Percentiles rank a stretch among this genome's conserved stretches.
Conservation (phyloP, 2,888 invertebrate genomes). For the Cerastoderma edule region DNA sequence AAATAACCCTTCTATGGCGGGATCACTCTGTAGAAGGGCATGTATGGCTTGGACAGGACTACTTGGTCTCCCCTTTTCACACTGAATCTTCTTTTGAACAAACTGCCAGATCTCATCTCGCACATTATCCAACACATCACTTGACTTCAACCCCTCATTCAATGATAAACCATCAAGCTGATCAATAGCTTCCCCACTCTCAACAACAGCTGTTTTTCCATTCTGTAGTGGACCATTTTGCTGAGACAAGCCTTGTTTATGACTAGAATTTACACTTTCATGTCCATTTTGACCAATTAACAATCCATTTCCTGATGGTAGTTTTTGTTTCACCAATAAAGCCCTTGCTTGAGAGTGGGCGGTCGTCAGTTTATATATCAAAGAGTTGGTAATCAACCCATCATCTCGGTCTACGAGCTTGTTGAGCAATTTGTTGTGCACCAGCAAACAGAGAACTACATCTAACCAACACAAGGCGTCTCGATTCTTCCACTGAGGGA, state of each 20-base stretch:
- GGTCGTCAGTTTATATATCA: constrained; percentile 68
- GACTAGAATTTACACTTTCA: not conserved
- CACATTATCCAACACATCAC: constrained; percentile 55
- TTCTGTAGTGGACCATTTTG: not conserved
- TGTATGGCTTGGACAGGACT: constrained; percentile 81
- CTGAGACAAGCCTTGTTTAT: not conserved
- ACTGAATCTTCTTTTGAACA: constrained; percentile 76
- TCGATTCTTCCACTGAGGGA: constrained; percentile 80
- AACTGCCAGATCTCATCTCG: constrained; percentile 76
- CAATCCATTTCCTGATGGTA: not conserved
- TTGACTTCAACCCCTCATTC: constrained; percentile 27
- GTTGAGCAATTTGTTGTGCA: constrained; percentile 70
- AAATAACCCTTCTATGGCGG: constrained; percentile 69
- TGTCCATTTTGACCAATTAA: no score
- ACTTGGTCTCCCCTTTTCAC: constrained; percentile 78
- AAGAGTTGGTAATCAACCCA: constrained; percentile 40
- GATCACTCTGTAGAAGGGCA: constrained; percentile 68
- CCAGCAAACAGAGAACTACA: constrained; percentile 77
- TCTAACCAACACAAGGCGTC: constrained; percentile 83
- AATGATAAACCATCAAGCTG: not conserved
- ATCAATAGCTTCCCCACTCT: not conserved
- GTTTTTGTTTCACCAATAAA: constrained; percentile 35
- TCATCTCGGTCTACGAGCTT: constrained; percentile 45
- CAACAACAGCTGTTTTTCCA: not conserved
- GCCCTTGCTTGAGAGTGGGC: constrained; percentile 73